Evolutionary conservation across 2,113 vertebrate species (phyloP), one percentile per base, ranked within the genome.

Genomic region (Leptobrachium leishanense): DNA sequence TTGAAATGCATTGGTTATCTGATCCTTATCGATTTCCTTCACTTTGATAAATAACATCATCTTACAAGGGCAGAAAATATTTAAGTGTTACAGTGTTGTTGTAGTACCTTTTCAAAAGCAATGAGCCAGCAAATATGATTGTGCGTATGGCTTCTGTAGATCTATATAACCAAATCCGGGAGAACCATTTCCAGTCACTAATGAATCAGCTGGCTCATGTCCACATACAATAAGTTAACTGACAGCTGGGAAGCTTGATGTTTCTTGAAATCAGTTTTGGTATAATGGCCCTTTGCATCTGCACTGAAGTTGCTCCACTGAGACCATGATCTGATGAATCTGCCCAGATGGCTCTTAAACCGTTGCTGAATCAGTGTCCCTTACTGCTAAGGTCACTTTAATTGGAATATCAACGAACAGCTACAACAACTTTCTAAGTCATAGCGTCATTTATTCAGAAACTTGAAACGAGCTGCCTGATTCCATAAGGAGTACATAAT

Each of bases 321-420:
- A 74, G 78, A 74, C 78, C 43, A 81, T 74, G 55, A 81, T 81
- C 78, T 74, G 78, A 74, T 81, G 57, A 74, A 81, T 81, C 50
- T n/a, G 31, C 72, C 78, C 78, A 68, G 72, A 74, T 81, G 78
- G 72, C 78, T 81, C 72, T 73, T 80, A 80, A 80, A 80, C 77
- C 71, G 68, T 80, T 68, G 71, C 77, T 81, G 68, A 81, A 74
- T 74, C 71, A 68, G 53, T 68, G 71, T 81, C 78, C 72, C 71
- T 81, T 68, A 68, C 41, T 81, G 78, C 78, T 74, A 81, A 81
- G 78, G 78, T 81, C 78, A 81, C 72, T 68, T 57, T 74, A 81
- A 81, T 81, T 81, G 65, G 53, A 43, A 72, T 62, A 74, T 68
- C 71, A 74, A 31, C 31, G 31, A 72, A 74, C 65, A 57, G 71